Conservation (phyloP, 2,888 invertebrate species). For the Amiota minor region DNA sequence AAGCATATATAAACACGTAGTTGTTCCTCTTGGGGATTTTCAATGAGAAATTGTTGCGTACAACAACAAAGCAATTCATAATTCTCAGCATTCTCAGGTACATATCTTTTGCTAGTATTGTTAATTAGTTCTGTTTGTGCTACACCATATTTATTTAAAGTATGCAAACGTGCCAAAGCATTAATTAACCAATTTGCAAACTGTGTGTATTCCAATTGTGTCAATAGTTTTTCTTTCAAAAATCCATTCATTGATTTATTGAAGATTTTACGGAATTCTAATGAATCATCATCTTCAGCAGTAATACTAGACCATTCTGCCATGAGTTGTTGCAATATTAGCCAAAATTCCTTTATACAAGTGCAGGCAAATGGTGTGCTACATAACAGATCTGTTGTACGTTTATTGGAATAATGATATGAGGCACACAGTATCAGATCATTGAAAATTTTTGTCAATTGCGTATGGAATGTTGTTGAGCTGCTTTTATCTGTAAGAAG, state of each 20-base stretch:
- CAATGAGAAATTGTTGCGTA: slow-evolving; percentile 73
- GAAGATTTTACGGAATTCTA: slow-evolving; percentile 74
- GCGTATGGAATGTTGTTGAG: slow-evolving; percentile 35
- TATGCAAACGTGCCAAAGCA: slow-evolving; percentile 73
- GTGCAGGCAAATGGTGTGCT: slow-evolving; percentile 76
- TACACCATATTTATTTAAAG: slow-evolving; percentile 68
- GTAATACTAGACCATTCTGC: slow-evolving; percentile 61
- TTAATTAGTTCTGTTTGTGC: background rate
- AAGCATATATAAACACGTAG: slow-evolving; percentile 74
- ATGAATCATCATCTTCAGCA: slow-evolving; percentile 28
- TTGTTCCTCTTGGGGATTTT: slow-evolving; percentile 74
- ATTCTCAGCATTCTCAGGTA: slow-evolving; percentile 65
- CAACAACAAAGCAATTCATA: slow-evolving; percentile 74
- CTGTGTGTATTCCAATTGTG: slow-evolving; percentile 54
- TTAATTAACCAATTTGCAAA: slow-evolving; percentile 74
- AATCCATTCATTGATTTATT: slow-evolving; percentile 67
- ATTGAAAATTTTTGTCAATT: slow-evolving; percentile 58
- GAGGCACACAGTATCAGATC: slow-evolving; percentile 62
- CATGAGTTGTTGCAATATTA: slow-evolving; percentile 74
- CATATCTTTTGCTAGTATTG: slow-evolving; percentile 46
- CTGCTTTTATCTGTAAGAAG: background rate
- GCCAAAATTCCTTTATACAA: slow-evolving; percentile 77
- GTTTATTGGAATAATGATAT: slow-evolving; percentile 65
- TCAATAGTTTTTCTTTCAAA: background rate
- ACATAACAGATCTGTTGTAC: slow-evolving; percentile 72